A percentile compares a stretch with the other conserved stretches of the same genome.
phyloP scores from a whole-genome alignment of 2,797 vertebrate genomes.

The Cygnus olor region DNA sequence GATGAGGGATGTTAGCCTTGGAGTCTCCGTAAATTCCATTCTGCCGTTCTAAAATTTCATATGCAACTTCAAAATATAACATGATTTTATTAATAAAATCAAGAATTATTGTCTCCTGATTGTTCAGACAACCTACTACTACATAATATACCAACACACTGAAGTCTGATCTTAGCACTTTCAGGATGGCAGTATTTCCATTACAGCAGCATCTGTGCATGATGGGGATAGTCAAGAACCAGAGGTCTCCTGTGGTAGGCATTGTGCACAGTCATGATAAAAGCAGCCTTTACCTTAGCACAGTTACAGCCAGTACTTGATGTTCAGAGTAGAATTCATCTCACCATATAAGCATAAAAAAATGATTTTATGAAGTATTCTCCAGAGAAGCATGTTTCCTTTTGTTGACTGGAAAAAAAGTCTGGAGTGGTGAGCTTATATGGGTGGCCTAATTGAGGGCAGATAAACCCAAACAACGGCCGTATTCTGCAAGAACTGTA shows the following conservation, averaged over 20 bases:
- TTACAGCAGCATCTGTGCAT: rapidly evolving
- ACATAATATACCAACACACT: background rate
- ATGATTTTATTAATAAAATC: background rate
- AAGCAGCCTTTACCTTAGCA: background rate
- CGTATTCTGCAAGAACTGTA: background rate
- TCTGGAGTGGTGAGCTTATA: background rate
- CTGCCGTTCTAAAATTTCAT: background rate
- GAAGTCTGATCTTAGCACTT: background rate
- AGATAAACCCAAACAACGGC: background rate
- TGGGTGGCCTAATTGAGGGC: background rate
- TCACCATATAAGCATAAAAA: background rate
- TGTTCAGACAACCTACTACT: background rate
- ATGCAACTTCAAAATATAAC: background rate
- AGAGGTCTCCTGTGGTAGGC: background rate
- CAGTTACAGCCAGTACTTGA: background rate
- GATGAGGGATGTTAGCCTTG: background rate
- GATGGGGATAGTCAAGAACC: background rate
- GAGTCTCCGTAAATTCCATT: background rate
- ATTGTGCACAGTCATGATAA: rapidly evolving
- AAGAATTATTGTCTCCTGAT: background rate
- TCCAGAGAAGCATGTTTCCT: background rate
- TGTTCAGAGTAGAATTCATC: background rate
- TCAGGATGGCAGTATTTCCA: background rate
- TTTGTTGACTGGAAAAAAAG: background rate
- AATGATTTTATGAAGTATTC: background rate